Evolutionary conservation across 2,797 vertebrate species (phyloP).

Genomic region (Avahi laniger): DNA sequence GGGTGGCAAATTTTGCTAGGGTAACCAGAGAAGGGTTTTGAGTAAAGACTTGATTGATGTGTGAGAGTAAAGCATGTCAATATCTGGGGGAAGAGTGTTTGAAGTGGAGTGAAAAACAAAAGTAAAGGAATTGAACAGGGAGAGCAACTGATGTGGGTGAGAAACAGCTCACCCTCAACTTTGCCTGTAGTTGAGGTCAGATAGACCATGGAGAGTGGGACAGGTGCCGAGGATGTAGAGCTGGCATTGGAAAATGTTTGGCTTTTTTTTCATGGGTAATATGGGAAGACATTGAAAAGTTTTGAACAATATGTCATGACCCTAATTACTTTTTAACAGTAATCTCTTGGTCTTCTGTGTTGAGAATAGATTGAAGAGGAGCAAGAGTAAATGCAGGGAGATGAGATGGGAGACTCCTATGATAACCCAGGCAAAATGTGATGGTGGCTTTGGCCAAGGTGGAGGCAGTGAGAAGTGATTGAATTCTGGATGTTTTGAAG

Average conservation of each 20-base stretch:
- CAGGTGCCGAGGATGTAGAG: background rate
- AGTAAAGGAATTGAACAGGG: background rate
- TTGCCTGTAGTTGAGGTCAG: background rate
- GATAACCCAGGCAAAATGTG: background rate
- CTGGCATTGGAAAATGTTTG: background rate
- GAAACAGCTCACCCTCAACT: background rate
- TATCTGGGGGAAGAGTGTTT: background rate
- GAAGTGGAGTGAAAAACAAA: background rate
- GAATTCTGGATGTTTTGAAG: background rate
- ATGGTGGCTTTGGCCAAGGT: background rate
- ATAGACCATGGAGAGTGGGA: too few relatives aligned
- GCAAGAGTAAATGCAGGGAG: background rate
- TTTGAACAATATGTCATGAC: background rate
- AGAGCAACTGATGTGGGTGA: background rate
- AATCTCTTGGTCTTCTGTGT: background rate
- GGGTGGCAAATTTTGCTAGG: background rate
- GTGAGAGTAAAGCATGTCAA: background rate
- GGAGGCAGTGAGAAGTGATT: background rate
- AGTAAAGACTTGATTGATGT: background rate
- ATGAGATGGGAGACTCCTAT: background rate
- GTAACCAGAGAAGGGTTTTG: background rate
- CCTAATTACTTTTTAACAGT: background rate
- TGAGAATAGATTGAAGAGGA: background rate
- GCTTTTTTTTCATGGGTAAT: background rate
- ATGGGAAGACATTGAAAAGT: background rate